phyloP scores from a whole-genome alignment of 2,797 vertebrate species.

The Lerista edwardsae region DNA sequence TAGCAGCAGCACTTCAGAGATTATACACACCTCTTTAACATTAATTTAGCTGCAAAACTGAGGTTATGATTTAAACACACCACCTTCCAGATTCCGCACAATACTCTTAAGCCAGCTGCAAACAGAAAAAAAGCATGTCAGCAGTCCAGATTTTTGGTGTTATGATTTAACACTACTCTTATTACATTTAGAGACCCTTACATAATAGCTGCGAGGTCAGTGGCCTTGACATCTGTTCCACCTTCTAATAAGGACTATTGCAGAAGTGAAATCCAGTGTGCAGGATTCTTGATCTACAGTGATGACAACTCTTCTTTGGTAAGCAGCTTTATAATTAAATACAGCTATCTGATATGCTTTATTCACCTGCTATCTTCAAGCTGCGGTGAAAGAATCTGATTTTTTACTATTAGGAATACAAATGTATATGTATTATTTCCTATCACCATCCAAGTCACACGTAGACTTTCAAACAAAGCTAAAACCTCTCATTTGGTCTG shows the following conservation, averaged over 20 bases:
- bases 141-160: background rate
- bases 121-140: background rate
- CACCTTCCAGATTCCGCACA: background rate
- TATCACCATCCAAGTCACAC: background rate
- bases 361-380: background rate
- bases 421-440: slow-evolving; percentile 8
- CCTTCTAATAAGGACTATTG: slow-evolving; percentile 56
- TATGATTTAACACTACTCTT: background rate
- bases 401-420: background rate
- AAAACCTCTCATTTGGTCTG: background rate
- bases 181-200: slow-evolving; percentile 72
- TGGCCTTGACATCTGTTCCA: slow-evolving; percentile 64
- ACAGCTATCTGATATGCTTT: background rate
- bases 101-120: background rate
- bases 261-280: slow-evolving; percentile 74
- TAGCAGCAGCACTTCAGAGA: no score
- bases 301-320: slow-evolving; percentile 68
- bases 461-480: background rate
- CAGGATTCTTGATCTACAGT: slow-evolving; percentile 75
- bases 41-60: background rate
- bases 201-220: slow-evolving; percentile 72
- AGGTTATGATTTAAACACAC: background rate
- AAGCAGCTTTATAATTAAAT: slow-evolving; percentile 44
- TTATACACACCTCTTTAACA: no score
- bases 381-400: background rate